phyloP scores from a whole-genome alignment of 2,888 invertebrate genomes.

The Hymenopus coronatus region DNA sequence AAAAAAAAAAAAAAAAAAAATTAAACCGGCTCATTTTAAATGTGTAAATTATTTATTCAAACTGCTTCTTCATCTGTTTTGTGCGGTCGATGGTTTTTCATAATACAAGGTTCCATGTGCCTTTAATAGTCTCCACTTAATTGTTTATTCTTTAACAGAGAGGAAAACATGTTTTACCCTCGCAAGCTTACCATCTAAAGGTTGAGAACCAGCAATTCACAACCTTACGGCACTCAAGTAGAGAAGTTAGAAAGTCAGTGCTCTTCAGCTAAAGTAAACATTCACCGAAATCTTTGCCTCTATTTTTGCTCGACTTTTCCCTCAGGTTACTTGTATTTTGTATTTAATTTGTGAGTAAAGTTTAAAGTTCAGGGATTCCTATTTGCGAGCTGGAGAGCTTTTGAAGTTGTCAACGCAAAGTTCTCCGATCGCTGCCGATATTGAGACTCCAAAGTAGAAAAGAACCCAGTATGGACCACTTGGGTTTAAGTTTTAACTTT shows the following conservation, averaged over 20 bases:
- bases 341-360: background rate
- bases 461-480: background rate
- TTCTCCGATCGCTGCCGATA: background rate
- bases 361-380: background rate
- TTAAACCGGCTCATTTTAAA: too few species aligned
- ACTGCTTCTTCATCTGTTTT: too few species aligned
- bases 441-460: background rate
- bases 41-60: too few species aligned
- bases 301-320: background rate
- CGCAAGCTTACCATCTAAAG: background rate
- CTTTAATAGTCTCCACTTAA: too few species aligned
- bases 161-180: too few species aligned
- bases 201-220: background rate
- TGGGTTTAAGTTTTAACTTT: background rate
- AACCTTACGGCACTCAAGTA: background rate
- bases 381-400: background rate
- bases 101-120: too few species aligned
- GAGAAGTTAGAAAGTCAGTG: background rate
- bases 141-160: too few species aligned
- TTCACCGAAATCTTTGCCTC: background rate
- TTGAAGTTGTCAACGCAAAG: background rate
- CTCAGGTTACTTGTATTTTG: background rate
- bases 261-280: background rate
- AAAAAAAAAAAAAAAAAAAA: too few species aligned
- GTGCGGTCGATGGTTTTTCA: too few species aligned